Evolutionary conservation across 1,140 invertebrate species (phyloP).

Genomic region (Pachypsylla venusta): DNA sequence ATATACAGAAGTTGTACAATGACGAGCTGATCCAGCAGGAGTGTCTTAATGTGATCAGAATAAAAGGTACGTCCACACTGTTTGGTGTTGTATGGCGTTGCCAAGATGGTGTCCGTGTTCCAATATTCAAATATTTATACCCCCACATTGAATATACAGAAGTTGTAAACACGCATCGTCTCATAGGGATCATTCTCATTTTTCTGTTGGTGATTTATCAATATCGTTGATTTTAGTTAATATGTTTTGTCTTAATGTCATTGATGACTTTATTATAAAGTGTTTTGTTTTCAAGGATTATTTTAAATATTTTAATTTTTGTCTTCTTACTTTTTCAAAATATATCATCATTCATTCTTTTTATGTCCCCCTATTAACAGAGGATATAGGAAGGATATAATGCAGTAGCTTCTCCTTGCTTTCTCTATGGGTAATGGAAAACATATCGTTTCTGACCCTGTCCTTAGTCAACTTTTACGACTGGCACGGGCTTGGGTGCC

Average conservation of each 20-base stretch:
- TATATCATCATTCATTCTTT: background rate
- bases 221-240: background rate
- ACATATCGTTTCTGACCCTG: too few species aligned
- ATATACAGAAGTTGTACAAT: slow-evolving; percentile 52
- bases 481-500: too few species aligned
- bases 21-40: slow-evolving; percentile 53
- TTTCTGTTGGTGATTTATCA: background rate
- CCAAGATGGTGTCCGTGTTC: slow-evolving; percentile 72
- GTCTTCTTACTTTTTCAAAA: background rate
- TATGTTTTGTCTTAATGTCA: too few species aligned
- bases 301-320: background rate
- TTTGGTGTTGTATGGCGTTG: too few species aligned
- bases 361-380: too few species aligned
- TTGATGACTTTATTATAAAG: background rate
- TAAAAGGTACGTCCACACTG: slow-evolving; percentile 37
- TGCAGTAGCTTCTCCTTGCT: too few species aligned
- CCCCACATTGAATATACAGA: slow-evolving; percentile 62
- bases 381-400: too few species aligned
- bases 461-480: too few species aligned
- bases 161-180: slow-evolving; percentile 46
- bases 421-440: too few species aligned
- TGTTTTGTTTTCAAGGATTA: background rate
- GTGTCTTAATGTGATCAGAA: slow-evolving; percentile 56
- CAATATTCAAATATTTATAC: slow-evolving; percentile 90
- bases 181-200: too few species aligned